Evolutionary conservation across 23 tunicate genomes (phyloP), one percentile per base, ranked within the genome.

Genomic region (Styela clava): DNA sequence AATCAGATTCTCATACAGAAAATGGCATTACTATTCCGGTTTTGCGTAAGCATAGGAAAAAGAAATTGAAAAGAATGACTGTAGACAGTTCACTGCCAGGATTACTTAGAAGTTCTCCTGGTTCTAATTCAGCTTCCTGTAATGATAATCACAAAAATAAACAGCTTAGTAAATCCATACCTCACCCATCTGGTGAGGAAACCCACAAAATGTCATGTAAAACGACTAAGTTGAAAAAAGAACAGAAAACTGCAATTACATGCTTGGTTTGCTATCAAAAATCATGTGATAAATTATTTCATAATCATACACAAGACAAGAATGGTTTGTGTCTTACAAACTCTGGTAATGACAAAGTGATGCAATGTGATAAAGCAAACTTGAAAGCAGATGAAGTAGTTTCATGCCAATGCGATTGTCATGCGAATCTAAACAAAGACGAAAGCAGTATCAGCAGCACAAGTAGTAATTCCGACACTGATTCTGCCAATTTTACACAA

Each of bases 1-100:
- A 76, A 63, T 76, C 86, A 28, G 95, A 88, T 34, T 89, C 95
- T 31, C 86, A 85, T 62, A 89, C 88, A 7, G 95, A 89, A 78
- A 85, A 81, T 69, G 83, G 87, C 1, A 82, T 83, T 78, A 83
- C 69, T 31, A 62, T 81, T 18, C 95, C 95, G 1, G 74, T 65
- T 1, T 44, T 85, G 1, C 63, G 86, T 22, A 85, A 85, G 62
- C 89, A 85, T 61, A 52, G 89, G 69, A 70, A 88, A 61, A 85
- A 69, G 74, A 89, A 82, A 62, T 30, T 76, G 21, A 80, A 74
- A 67, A 78, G 82, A 33, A 89, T 89, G 86, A 83, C 74, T 34
- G 85, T 74, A 3, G 95, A 89, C n/a, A 3, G 79, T 26, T 29
- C 61, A 23, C 61, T 27, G 2, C 25, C 30, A 2, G 34, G 35